These are phyloP conservation scores for Drosophila testacea DNA, from an alignment of 2,888 invertebrate genomes.

Conservation along the genomic window DNA sequence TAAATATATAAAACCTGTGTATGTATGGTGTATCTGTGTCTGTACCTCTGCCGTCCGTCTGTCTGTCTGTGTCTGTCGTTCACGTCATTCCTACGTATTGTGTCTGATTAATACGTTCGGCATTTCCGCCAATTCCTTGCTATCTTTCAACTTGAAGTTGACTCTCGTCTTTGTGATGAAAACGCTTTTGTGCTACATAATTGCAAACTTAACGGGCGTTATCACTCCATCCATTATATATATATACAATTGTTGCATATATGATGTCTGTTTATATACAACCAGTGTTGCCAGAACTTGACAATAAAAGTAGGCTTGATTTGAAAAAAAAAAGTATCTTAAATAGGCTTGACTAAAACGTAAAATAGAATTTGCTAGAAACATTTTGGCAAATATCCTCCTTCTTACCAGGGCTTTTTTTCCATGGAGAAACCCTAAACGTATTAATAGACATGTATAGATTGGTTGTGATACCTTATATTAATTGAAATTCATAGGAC, in stretches of 20 bases:
- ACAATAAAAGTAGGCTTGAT: too few species aligned
- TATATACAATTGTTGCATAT: background rate
- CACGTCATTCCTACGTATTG: constrained; percentile 67
- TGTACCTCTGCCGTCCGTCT: background rate
- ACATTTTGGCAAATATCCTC: too few species aligned
- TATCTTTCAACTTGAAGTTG: constrained; percentile 62
- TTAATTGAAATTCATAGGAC: too few species aligned
- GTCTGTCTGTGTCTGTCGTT: constrained; percentile 45
- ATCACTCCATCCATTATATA: constrained; percentile 26
- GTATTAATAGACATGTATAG: too few species aligned
- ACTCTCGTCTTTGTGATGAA: constrained; percentile 52
- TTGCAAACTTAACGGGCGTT: constrained; percentile 58
- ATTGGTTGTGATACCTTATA: too few species aligned
- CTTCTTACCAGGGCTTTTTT: too few species aligned
- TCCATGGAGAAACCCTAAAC: too few species aligned
- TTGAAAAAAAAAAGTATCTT: too few species aligned
- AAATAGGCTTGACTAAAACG: too few species aligned
- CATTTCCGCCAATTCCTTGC: constrained; percentile 78
- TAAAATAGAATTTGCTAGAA: too few species aligned
- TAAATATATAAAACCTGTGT: constrained; percentile 12
- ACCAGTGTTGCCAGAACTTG: background rate
- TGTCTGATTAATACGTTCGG: constrained; percentile 79
- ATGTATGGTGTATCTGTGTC: constrained; percentile 4
- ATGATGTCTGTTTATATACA: background rate
- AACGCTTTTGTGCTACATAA: constrained; percentile 57